Evolutionary conservation across 1,140 invertebrate genomes (phyloP), one percentile per base, ranked within the genome.

Genomic region (Thaumatotibia leucotreta): DNA sequence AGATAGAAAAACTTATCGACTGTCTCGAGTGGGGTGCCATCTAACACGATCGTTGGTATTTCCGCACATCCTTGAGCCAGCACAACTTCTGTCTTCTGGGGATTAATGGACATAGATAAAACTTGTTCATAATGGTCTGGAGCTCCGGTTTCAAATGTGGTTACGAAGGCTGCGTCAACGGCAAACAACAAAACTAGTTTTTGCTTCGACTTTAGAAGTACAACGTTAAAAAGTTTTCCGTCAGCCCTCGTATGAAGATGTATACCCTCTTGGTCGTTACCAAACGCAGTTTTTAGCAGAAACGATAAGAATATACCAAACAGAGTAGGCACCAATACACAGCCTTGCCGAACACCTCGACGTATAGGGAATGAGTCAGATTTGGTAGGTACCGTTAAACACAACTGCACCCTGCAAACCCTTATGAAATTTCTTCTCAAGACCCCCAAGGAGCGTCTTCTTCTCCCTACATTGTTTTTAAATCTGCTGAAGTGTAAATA

Each of bases 1-100:
- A 62, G 14, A 31, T 62, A 62, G 10, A 29, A 62, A 62, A 62
- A 62, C 23, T 22, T 31, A 10, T 66, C 61, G 14, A 65, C 64
- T 24, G 49, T 49, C 4, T 62, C 58, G 10, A 69, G 32, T n/a
- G 45, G 61, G 5, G 45, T 14, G 17, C 32, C 27, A 14, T 65
- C 27, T 22, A 68, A 50, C 9, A 64, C 0, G 10, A 58, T 58
- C 24, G 20, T 29, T 17, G 45, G 45, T 50, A 4, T 8, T 17
- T 50, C 5, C 5, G 4, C 14, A 17, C 17, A 8, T 5, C 45
- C 45, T 17, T 50, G 45, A 5, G 14, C 45, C 45, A 50, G 14
- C n/a, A n/a, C n/a, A n/a, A n/a, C n/a, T n/a, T n/a, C n/a, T n/a
- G n/a, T n/a, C n/a, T n/a, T n/a, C n/a, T n/a, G n/a, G n/a, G n/a